phyloP scores from a whole-genome alignment of 37 sponge, comb jelly and placozoan species.

The Chondrosia reniformis region DNA sequence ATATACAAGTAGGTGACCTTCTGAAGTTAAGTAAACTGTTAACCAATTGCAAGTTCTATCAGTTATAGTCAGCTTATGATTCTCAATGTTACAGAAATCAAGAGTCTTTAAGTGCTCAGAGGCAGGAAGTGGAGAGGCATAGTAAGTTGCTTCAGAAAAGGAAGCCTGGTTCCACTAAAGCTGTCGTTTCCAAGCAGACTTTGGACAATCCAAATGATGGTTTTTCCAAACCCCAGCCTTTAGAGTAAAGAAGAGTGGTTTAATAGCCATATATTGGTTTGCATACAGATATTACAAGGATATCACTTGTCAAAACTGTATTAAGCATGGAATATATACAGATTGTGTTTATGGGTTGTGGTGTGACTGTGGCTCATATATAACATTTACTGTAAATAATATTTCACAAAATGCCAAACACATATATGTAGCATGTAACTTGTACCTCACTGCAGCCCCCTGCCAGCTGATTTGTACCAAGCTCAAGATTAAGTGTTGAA shows the following conservation, averaged over 20 bases:
- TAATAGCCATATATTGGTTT: not conserved
- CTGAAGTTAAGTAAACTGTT: too few species aligned
- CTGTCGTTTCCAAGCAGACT: not conserved
- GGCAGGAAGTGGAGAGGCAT: conserved; percentile 82
- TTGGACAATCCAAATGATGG: conserved; percentile 2
- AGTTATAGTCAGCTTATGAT: too few species aligned
- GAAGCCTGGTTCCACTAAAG: conserved; percentile 22
- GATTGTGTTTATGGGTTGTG: too few species aligned
- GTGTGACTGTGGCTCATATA: conserved; percentile 14
- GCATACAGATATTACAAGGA: too few species aligned
- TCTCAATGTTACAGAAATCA: conserved; percentile 16
- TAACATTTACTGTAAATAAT: not conserved
- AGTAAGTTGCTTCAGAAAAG: conserved; percentile 56
- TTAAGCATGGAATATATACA: too few species aligned
- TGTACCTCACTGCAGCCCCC: not conserved
- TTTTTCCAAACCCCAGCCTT: not conserved
- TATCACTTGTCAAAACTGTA: too few species aligned
- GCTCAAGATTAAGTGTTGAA: conserved; percentile 84
- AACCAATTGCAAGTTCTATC: too few species aligned
- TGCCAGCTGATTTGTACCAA: conserved; percentile 56
- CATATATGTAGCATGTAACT: too few species aligned
- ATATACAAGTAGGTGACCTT: conserved; percentile 34
- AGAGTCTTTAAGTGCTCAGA: conserved; percentile 42
- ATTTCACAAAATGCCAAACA: too few species aligned
- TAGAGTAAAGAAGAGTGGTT: not conserved